Evolutionary conservation across 2,113 vertebrate species (phyloP).

Genomic region (Poeciliopsis occidentalis): DNA sequence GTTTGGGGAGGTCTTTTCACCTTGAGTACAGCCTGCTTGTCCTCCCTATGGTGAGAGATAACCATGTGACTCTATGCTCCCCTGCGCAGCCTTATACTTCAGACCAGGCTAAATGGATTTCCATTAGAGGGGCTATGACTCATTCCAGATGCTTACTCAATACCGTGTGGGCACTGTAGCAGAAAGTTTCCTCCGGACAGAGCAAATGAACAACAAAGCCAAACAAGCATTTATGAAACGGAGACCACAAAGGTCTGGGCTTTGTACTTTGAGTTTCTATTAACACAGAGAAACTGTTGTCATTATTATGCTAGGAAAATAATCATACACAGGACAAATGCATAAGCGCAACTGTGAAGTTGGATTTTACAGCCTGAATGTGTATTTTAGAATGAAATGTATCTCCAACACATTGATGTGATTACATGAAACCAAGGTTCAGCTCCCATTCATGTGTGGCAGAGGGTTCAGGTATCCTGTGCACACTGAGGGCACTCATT

Average conservation of each 20-base stretch:
- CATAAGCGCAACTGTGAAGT: background rate
- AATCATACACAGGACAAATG: background rate
- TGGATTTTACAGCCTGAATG: background rate
- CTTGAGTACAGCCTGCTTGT: constrained; percentile 38
- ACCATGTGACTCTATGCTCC: constrained; percentile 62
- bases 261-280: constrained; percentile 3
- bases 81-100: constrained; percentile 63
- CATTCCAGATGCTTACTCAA: constrained; percentile 77
- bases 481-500: constrained; percentile 24
- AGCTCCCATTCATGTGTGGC: constrained; percentile 21
- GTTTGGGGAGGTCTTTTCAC: constrained; percentile 41
- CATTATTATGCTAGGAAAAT: background rate
- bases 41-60: constrained; percentile 53
- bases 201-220: constrained; percentile 52
- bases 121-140: constrained; percentile 76
- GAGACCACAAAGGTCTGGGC: background rate
- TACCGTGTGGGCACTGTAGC: constrained; percentile 67
- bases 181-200: constrained; percentile 62
- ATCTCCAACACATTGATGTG: constrained; percentile 6
- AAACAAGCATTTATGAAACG: constrained; percentile 19
- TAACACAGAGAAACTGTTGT: background rate
- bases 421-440: constrained; percentile 6
- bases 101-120: constrained; percentile 73
- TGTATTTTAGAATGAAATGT: constrained; percentile 1
- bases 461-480: constrained; percentile 3